Base-by-base conservation (phyloP, 2,797 vertebrate genomes). In the Pipistrellus nathusii region DNA sequence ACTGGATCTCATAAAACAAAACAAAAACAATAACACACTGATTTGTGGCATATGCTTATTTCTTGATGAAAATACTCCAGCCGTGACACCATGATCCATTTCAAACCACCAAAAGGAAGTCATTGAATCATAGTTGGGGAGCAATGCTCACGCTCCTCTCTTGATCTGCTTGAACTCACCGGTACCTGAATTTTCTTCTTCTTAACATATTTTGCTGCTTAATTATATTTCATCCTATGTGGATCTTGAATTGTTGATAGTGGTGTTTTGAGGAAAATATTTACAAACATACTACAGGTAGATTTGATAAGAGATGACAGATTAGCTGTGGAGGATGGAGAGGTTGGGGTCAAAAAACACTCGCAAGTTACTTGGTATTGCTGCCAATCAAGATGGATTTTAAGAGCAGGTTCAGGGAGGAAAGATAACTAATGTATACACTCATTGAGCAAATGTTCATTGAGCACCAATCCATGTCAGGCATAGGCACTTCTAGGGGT, bases 361-460 rank as follows among this genome's bases (percentile, higher is more conserved):
- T 44, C 17, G 18, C 38, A n/a, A 23, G 9, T 66, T 55, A 35
- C 12, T 66, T 11, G 21, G 5, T 41, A 21, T 75, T 32, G 1
- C 80, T 81, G 48, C 27, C 32, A 51, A 69, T 76, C 32, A 80
- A 57, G 86, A 66, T 3, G 55, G 75, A 73, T 8, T 38, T 51
- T 69, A 66, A 90, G 21, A 78, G 13, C 64, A 80, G n/a, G 8
- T 77, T 76, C 41, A 44, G 23, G 57, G 53, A 89, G 88, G 55
- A 96, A 91, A 82, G 30, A 25, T 44, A 64, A 93, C 17, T 59
- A 48, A 76, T 51, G 35, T 84, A 59, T 51, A 27, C 9, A 64
- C 25, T 27, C 64, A 69, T 32, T 48, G 38, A 78, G 30, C 20
- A 91, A 77, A 55, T 88, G 82, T 93, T 91, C 90, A 80, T 46